These are phyloP conservation scores for Coranthus polyacanthus DNA, from an alignment of 2,797 vertebrate species.

Conservation along the genomic window DNA sequence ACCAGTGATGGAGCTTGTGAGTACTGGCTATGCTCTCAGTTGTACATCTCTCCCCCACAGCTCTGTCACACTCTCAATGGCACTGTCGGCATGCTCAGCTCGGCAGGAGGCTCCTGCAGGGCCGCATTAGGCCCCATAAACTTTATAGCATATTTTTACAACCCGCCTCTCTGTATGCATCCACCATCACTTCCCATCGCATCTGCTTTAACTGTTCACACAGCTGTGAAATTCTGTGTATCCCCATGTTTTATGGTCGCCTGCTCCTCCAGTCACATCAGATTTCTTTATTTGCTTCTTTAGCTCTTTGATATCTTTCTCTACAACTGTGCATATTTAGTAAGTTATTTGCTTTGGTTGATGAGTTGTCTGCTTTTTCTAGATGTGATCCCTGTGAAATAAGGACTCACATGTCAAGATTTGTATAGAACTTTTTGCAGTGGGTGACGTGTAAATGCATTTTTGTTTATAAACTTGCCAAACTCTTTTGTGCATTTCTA, in stretches of 20 bases:
- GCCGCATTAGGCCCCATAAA: slow-evolving; percentile 86
- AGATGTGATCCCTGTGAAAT: slow-evolving; percentile 49
- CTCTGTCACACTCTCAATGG: slow-evolving; percentile 78
- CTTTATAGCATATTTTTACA: slow-evolving; percentile 86
- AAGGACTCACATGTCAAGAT: slow-evolving; percentile 42
- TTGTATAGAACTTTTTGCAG: slow-evolving; percentile 45
- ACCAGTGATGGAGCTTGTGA: slow-evolving; percentile 74
- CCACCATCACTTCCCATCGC: slow-evolving; percentile 80
- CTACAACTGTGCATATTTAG: slow-evolving; percentile 78
- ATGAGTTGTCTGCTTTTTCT: slow-evolving; percentile 51
- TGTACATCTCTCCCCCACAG: slow-evolving; percentile 77
- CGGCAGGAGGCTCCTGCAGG: slow-evolving; percentile 80
- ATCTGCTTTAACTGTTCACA: slow-evolving; percentile 86
- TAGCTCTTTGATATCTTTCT: slow-evolving; percentile 66
- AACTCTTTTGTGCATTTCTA: slow-evolving; percentile 28
- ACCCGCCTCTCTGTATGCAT: slow-evolving; percentile 83
- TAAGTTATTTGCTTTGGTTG: slow-evolving; percentile 71
- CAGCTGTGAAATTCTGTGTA: slow-evolving; percentile 84
- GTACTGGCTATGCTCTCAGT: slow-evolving; percentile 74
- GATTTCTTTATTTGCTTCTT: slow-evolving; percentile 80
- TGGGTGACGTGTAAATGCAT: slow-evolving; percentile 41
- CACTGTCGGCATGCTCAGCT: slow-evolving; percentile 76
- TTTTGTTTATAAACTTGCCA: slow-evolving; percentile 53
- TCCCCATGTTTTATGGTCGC: slow-evolving; percentile 81
- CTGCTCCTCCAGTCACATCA: slow-evolving; percentile 74